phyloP scores from a whole-genome alignment of 2,797 vertebrate species.

The Anableps anableps region DNA sequence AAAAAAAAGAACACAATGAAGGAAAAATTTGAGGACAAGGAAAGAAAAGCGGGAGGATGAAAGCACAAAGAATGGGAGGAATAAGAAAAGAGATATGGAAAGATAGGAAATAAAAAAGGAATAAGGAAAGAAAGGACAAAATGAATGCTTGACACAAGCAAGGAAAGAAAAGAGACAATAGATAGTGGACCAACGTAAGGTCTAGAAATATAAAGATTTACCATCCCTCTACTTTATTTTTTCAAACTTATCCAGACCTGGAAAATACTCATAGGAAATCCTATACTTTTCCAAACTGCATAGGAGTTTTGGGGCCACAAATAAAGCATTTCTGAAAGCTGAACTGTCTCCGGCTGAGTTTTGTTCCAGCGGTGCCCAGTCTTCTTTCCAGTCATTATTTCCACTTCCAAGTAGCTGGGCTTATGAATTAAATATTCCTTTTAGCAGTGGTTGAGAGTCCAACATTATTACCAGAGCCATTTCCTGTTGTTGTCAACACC shows the following conservation, averaged over 20 bases:
- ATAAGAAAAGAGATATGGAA: background rate
- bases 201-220: background rate
- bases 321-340: background rate
- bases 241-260: background rate
- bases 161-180: background rate
- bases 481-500: conserved; percentile 81
- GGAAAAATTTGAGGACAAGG: background rate
- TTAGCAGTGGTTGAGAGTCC: conserved; percentile 65
- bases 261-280: background rate
- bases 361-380: background rate
- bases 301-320: background rate
- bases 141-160: background rate
- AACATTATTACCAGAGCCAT: conserved; percentile 72
- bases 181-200: background rate
- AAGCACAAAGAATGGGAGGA: background rate
- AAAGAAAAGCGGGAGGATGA: background rate
- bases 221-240: background rate
- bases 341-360: background rate
- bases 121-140: background rate
- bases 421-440: conserved; percentile 70
- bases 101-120: background rate
- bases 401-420: conserved; percentile 39
- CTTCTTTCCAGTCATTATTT: conserved; percentile 26
- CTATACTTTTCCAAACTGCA: background rate
- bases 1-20: background rate